Evolutionary conservation across 2,888 invertebrate genomes (phyloP).

Genomic region (Sinhomidia bicolor): DNA sequence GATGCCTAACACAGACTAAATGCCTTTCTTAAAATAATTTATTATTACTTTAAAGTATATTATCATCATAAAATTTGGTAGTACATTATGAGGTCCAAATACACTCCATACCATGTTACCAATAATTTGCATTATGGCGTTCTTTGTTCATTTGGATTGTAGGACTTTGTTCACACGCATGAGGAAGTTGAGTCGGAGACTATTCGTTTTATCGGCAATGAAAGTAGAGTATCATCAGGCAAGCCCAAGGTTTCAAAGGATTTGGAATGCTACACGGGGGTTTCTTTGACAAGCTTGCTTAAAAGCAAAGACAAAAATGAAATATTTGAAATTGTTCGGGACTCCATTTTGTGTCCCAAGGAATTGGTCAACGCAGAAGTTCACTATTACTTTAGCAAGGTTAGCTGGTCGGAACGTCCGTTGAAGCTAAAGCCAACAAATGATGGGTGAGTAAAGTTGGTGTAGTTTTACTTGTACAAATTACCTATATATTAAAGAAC

Average conservation of each 20-base stretch:
- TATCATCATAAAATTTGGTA: too few relatives aligned
- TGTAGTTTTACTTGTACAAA: background rate
- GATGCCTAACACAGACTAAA: too few relatives aligned
- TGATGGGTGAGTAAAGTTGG: constrained; percentile 32
- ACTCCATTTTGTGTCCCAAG: constrained; percentile 56
- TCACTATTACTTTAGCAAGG: constrained; percentile 47
- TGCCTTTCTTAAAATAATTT: too few relatives aligned
- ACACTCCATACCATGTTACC: too few relatives aligned
- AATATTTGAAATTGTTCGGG: constrained; percentile 57
- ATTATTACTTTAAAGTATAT: too few relatives aligned
- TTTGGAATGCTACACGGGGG: constrained; percentile 52
- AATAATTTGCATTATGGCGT: too few relatives aligned
- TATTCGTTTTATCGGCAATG: constrained; percentile 43
- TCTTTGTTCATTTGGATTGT: background rate
- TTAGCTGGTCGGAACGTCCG: constrained; percentile 52
- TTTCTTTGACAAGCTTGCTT: background rate
- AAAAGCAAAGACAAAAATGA: constrained; percentile 48
- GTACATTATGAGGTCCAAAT: too few relatives aligned
- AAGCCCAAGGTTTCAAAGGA: constrained; percentile 25
- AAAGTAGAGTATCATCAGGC: constrained; percentile 22
- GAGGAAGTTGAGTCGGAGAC: constrained; percentile 33
- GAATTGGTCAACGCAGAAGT: constrained; percentile 50
- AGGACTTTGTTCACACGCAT: constrained; percentile 61
- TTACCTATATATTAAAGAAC: background rate
- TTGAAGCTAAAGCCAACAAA: constrained; percentile 18